Evolutionary conservation across 2,113 vertebrate species (phyloP).

Genomic region (Xenopus tropicalis): UCB_Xtro_10.0 CM004444.2:58824001-58824500

Average conservation of each 20-base stretch:
- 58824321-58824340: background rate
- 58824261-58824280: background rate
- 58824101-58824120: conserved; percentile 36
- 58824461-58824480: too few relatives aligned
- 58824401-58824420: too few relatives aligned
- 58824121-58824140: conserved; percentile 28
- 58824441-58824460: too few relatives aligned
- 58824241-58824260: background rate
- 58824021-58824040: background rate
- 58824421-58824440: too few relatives aligned
- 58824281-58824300: background rate
- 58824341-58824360: too few relatives aligned
- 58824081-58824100: conserved; percentile 25
- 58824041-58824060: background rate
- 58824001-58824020: too few relatives aligned
- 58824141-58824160: conserved; percentile 4
- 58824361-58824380: too few relatives aligned
- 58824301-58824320: background rate
- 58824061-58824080: conserved; percentile 8
- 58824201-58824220: conserved; percentile 15
- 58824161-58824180: conserved; percentile 18
- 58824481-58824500: too few relatives aligned
- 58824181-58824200: conserved; percentile 26
- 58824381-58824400: too few relatives aligned
- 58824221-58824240: background rate